Base-by-base conservation (phyloP, 2,888 invertebrate species). In the Lydus trimaculatus region DNA sequence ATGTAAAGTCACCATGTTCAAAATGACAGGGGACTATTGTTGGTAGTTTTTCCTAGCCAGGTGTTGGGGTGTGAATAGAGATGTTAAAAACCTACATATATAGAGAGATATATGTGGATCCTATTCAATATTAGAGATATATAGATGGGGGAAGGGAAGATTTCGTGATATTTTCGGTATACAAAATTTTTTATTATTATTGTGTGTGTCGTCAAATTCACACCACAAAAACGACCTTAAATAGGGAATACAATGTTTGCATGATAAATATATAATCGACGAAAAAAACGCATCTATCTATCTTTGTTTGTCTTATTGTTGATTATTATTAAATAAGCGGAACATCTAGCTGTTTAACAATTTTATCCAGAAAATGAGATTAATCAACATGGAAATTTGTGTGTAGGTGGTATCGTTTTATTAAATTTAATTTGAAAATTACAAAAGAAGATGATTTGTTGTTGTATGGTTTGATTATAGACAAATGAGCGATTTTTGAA, bases 51-150 rank as follows among this genome's bases (percentile, higher is more conserved):
- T 52, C 13, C 52, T 13, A 25, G 52, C 52, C 67, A 67, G 67
- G 64, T 67, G 67, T 62, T 65, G 61, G 36, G 61, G n/a, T 23
- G 20, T 69, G 60, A 69, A 69, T 69, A 66, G 69, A 69, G 69
- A 69, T 69, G 69, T 69, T 66, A 69, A 66, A 69, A 52, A 8
- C 33, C 28, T n/a, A n/a, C n/a, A n/a, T n/a, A 31, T 36, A 36
- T 15, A 36, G 36, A 43, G 6, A 48, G 9, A 52, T 52, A 52
- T 25, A 25, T 25, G 20, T 20, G 52, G 52, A 52, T 52, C 52
- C 23, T 52, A 48, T 36, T 6, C n/a, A n/a, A 15, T 13, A 36
- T 15, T 2, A 48, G 9, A 48, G 48, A 48, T 17, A n/a, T n/a
- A 43, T 28, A 17, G 43, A 48, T 20, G 20, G 48, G 17, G 20